Conservation (phyloP, 2,888 invertebrate genomes). For the Ellobium chinense region DNA sequence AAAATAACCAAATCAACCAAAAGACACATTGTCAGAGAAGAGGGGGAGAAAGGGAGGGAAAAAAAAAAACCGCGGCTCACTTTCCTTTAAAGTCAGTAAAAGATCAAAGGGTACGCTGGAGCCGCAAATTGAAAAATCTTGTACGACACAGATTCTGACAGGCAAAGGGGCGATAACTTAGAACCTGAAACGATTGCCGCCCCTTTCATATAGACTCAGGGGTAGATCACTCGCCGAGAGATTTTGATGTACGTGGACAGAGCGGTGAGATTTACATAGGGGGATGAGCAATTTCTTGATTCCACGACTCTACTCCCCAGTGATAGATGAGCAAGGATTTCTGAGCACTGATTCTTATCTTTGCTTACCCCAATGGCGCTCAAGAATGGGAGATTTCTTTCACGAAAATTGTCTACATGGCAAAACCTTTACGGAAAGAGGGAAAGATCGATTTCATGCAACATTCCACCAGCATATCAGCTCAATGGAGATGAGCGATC, state of each 20-base stretch:
- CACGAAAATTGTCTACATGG: too few relatives aligned
- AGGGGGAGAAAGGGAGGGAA: too few relatives aligned
- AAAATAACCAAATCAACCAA: not conserved
- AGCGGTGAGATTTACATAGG: not conserved
- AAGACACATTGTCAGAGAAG: not conserved
- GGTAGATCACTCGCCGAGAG: not conserved
- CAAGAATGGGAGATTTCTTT: not conserved
- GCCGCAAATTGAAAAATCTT: slow-evolving; percentile 15
- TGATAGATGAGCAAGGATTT: not conserved
- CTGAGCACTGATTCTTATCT: not conserved
- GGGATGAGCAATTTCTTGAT: not conserved
- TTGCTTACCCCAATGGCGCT: not conserved
- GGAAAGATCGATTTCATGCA: too few relatives aligned
- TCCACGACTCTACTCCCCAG: not conserved
- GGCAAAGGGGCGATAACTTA: slow-evolving; percentile 27
- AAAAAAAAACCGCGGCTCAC: too few relatives aligned
- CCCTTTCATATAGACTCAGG: slow-evolving; percentile 3
- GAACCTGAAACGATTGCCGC: not conserved
- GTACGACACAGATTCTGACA: not conserved
- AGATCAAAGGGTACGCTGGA: not conserved
- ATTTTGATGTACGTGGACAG: not conserved
- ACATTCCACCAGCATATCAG: too few relatives aligned
- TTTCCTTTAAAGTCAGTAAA: not conserved
- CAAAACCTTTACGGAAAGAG: too few relatives aligned
- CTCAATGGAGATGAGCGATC: too few relatives aligned